Conservation (phyloP, 2,797 vertebrate genomes). For the Spinus olivaceus region DNA sequence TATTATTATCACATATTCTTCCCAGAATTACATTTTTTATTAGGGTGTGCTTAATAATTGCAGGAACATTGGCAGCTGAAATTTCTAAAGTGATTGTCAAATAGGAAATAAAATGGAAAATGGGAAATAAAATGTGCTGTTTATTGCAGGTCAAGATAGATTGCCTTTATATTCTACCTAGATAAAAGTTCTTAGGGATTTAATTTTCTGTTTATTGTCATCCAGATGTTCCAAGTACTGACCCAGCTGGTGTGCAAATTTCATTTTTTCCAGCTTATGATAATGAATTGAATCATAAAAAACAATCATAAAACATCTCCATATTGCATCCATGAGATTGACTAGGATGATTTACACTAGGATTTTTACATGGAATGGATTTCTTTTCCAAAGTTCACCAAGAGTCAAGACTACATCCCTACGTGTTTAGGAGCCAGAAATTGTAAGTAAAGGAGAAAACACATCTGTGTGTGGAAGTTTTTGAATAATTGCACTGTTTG, state of each 20-base stretch:
- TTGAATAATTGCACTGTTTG: neutral
- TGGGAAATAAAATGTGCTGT: neutral
- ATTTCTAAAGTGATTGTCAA: neutral
- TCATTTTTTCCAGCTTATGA: neutral
- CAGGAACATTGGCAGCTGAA: neutral
- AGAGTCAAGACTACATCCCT: neutral
- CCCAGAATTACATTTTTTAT: neutral
- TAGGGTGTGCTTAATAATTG: neutral
- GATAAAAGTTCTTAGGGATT: neutral
- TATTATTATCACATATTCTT: neutral
- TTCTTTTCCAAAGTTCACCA: neutral
- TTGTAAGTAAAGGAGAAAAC: neutral
- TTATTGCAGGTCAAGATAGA: neutral
- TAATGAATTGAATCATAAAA: neutral
- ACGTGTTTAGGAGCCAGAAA: neutral
- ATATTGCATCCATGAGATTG: neutral
- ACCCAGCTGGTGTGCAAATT: neutral
- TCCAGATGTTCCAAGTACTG: neutral
- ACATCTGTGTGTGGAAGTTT: neutral
- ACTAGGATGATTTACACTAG: neutral
- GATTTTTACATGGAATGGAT: neutral
- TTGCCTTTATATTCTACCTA: neutral
- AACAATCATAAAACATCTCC: neutral
- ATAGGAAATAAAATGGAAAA: neutral
- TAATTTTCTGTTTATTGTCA: neutral